These are phyloP conservation scores for Chrysemys picta DNA, from an alignment of 2,113 vertebrate species.

Conservation along the genomic window DNA sequence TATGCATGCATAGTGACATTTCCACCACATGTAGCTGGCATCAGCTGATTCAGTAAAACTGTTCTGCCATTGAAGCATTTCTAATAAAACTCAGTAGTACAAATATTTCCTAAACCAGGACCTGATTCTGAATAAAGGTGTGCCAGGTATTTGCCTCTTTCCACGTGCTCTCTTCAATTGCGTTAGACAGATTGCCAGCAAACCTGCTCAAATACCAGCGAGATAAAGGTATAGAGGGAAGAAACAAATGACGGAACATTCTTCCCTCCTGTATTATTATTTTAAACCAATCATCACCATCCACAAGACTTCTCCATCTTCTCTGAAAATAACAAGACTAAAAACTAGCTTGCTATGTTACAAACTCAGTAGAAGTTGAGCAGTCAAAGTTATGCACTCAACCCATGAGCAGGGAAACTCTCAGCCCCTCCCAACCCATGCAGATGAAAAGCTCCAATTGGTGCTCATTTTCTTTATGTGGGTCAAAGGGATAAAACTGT, in stretches of 20 bases:
- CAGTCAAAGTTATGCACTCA: background rate
- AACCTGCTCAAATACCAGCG: conserved; percentile 21
- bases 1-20: background rate
- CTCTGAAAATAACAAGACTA: background rate
- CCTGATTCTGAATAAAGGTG: accelerated
- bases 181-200: conserved; percentile 40
- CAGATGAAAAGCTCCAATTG: background rate
- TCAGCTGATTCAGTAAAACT: background rate
- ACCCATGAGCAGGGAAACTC: background rate
- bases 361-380: background rate
- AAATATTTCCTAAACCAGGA: background rate
- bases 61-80: background rate
- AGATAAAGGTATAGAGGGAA: background rate
- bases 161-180: background rate
- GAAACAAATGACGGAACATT: conserved; percentile 8
- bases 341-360: background rate
- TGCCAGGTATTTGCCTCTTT: background rate
- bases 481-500: accelerated
- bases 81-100: background rate
- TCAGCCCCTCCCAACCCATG: background rate
- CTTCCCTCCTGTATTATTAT: conserved; percentile 11
- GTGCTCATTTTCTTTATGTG: background rate
- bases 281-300: background rate
- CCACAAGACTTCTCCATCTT: background rate
- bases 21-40: background rate